Conservation (phyloP, 1,140 invertebrate genomes). For the Steinernema khuongi region DNA sequence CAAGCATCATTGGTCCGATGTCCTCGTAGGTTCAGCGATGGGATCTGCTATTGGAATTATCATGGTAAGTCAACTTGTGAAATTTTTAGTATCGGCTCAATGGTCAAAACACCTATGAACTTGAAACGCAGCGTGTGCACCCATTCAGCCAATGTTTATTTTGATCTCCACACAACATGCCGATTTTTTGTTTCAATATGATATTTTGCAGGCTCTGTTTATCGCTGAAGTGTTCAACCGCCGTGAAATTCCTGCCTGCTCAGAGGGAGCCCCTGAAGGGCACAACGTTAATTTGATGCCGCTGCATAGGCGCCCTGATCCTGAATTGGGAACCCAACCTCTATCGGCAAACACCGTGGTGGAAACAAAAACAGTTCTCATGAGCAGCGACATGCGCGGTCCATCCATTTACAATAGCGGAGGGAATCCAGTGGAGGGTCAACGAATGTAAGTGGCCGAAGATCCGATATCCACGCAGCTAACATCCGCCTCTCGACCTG, state of each 20-base stretch:
- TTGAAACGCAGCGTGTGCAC: background rate
- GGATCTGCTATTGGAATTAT: conserved; percentile 66
- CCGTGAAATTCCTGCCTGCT: conserved; percentile 47
- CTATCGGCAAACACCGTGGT: background rate
- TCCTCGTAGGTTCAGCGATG: conserved; percentile 67
- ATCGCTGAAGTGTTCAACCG: conserved; percentile 55
- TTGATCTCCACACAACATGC: background rate
- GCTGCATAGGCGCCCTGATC: background rate
- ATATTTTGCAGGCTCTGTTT: conserved; percentile 37
- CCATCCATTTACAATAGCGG: background rate
- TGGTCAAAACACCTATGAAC: background rate
- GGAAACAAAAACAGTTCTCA: background rate
- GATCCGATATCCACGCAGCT: background rate
- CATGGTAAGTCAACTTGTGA: conserved; percentile 59
- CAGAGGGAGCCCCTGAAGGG: background rate
- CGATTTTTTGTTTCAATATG: conserved; percentile 16
- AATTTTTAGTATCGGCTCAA: background rate
- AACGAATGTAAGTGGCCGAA: conserved; percentile 3
- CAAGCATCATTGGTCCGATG: conserved; percentile 91
- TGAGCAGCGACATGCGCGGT: background rate
- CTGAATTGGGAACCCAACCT: background rate
- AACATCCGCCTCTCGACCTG: background rate
- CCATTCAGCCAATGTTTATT: background rate
- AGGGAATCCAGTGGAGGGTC: background rate
- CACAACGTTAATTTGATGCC: background rate